Conservation (phyloP, 2,888 invertebrate genomes). For the Mesoligia furuncula region DNA sequence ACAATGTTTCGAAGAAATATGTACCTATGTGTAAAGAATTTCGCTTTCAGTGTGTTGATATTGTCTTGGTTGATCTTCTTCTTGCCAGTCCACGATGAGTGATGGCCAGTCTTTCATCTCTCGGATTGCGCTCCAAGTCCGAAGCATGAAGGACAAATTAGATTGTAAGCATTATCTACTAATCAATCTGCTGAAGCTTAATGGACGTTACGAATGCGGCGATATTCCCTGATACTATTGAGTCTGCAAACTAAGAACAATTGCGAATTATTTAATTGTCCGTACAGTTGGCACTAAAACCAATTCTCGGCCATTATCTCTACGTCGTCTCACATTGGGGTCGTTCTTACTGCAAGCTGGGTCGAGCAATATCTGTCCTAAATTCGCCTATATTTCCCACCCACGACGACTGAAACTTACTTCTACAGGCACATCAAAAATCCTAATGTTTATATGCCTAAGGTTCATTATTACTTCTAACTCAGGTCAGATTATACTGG, state of each 20-base stretch:
- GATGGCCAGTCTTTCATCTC: background rate
- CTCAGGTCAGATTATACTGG: constrained; percentile 33
- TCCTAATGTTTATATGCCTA: constrained; percentile 36
- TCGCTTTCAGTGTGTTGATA: background rate
- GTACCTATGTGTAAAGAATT: background rate
- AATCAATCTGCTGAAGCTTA: background rate
- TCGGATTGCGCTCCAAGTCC: background rate
- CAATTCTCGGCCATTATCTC: constrained; percentile 68
- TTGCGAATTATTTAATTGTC: constrained; percentile 21
- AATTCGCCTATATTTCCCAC: constrained; percentile 69
- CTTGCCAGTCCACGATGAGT: background rate
- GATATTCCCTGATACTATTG: background rate
- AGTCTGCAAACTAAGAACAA: constrained; percentile 2
- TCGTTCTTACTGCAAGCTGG: constrained; percentile 73
- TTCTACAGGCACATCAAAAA: constrained; percentile 23
- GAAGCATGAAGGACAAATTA: background rate
- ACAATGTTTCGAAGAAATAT: background rate
- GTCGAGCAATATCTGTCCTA: constrained; percentile 73
- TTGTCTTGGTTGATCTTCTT: background rate
- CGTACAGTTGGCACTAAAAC: constrained; percentile 55
- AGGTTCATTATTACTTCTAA: constrained; percentile 42
- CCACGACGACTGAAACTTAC: constrained; percentile 58
- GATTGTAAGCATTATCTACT: background rate
- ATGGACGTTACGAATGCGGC: background rate
- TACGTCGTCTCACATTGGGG: constrained; percentile 72